Conservation (phyloP, 2,113 vertebrate species). For the Mungos mungo region DNA sequence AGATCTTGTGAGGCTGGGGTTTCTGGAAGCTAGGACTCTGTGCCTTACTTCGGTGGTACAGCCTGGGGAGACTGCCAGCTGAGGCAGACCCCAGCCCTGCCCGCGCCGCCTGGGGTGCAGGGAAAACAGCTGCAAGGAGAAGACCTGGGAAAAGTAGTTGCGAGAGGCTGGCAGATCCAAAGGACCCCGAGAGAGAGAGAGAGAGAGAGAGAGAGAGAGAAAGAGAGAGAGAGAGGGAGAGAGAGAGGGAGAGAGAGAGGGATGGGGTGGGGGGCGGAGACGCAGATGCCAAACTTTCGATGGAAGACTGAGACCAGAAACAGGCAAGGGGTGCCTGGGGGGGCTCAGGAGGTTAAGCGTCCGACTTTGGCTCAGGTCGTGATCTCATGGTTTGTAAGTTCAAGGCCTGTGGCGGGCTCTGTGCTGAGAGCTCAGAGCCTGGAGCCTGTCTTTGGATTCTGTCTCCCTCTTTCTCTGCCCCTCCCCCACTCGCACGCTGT, state of each 20-base stretch:
- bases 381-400: no score
- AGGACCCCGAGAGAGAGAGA: not conserved
- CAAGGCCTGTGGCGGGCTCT: no score
- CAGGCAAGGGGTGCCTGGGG: not conserved
- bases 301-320: no score
- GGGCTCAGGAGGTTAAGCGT: no score
- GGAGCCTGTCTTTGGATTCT: no score
- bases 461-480: no score
- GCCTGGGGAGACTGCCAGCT: not conserved
- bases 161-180: not conserved
- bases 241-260: not conserved
- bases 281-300: not conserved
- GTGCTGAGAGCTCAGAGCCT: no score
- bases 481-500: no score
- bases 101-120: rapidly evolving
- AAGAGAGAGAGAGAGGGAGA: no score
- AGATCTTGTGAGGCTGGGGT: not conserved
- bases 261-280: not conserved
- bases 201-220: no score
- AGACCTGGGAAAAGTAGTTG: not conserved
- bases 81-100: not conserved
- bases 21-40: not conserved
- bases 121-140: not conserved
- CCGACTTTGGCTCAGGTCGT: no score
- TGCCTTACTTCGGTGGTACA: rapidly evolving